phyloP scores from a whole-genome alignment of 2,113 vertebrate species.

The Ochotona princeps region DNA sequence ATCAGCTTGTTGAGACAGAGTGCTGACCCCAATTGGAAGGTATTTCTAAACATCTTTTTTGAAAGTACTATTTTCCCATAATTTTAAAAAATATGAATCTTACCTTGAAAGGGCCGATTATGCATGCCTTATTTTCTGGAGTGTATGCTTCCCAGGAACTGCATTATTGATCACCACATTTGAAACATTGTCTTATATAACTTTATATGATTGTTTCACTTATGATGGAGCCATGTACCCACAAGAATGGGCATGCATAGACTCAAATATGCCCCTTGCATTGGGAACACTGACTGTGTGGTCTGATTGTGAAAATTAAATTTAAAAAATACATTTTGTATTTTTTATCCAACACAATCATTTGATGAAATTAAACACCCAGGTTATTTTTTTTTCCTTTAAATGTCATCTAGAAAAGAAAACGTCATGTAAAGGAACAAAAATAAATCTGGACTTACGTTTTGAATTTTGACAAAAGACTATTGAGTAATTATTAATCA shows the following conservation, averaged over 20 bases:
- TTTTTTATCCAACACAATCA: background rate
- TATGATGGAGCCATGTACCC: background rate
- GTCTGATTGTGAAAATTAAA: background rate
- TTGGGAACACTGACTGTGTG: background rate
- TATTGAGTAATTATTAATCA: background rate
- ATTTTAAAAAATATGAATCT: background rate
- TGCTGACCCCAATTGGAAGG: background rate
- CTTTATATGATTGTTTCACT: background rate
- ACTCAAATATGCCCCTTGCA: fast-evolving
- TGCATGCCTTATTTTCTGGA: background rate
- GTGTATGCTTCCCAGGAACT: background rate
- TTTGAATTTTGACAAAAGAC: background rate
- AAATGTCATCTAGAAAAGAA: background rate
- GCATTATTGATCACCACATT: background rate
- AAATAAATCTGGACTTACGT: background rate
- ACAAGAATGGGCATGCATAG: background rate
- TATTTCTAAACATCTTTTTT: background rate
- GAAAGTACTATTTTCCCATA: background rate
- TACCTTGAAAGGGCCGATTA: background rate
- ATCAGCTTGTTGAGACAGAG: too few species aligned
- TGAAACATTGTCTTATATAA: background rate
- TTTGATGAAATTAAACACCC: background rate
- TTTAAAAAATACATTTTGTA: background rate
- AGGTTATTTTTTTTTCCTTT: background rate
- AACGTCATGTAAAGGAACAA: background rate